Percentiles rank a stretch among this genome's conserved stretches.
These are phyloP conservation scores for Calephelis virginiensis DNA, from an alignment of 1,140 invertebrate genomes.

Conservation along the genomic window DNA sequence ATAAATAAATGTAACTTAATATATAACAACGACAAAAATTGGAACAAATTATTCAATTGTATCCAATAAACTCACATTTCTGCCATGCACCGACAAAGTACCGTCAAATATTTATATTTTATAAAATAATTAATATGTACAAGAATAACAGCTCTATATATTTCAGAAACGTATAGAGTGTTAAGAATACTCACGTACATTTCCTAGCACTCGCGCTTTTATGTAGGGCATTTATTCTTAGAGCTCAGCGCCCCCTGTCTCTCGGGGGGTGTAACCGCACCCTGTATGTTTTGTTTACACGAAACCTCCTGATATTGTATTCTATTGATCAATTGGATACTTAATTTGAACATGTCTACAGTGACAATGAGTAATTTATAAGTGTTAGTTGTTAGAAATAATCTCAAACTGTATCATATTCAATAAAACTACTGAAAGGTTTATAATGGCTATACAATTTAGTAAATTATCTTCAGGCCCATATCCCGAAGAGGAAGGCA, in stretches of 20 bases:
- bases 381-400: not conserved
- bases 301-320: slow-evolving; percentile 23
- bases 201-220: slow-evolving; percentile 61
- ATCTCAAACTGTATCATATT: not conserved
- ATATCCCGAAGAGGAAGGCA: no score
- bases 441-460: no score
- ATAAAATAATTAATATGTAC: no score
- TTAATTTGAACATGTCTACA: slow-evolving; percentile 26
- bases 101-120: no score
- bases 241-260: slow-evolving; percentile 35
- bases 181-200: slow-evolving; percentile 64
- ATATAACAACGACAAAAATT: no score
- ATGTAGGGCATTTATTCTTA: slow-evolving; percentile 67
- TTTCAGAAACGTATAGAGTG: slow-evolving; percentile 51
- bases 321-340: slow-evolving; percentile 35
- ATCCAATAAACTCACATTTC: no score
- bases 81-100: no score
- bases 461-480: no score
- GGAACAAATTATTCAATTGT: no score
- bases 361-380: not conserved
- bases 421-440: not conserved
- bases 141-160: slow-evolving; percentile 48
- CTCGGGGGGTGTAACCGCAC: slow-evolving; percentile 35
- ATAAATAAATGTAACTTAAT: no score
- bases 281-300: slow-evolving; percentile 35